phyloP scores from a whole-genome alignment of 2,113 vertebrate genomes.

The Oreochromis aureus region DNA sequence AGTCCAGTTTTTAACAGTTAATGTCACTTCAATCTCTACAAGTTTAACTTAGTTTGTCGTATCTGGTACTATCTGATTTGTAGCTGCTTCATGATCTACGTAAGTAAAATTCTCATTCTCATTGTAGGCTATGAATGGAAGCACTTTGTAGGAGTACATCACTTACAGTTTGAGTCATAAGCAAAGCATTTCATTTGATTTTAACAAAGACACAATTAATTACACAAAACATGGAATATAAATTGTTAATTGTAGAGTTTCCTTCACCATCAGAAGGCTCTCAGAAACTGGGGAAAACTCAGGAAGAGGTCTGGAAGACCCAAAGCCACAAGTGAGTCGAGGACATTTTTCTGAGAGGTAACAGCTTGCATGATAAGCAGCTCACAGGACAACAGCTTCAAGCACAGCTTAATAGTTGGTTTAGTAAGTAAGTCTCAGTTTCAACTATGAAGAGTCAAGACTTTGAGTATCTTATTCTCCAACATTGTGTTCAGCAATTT shows the following conservation, averaged over 20 bases:
- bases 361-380: background rate
- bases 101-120: background rate
- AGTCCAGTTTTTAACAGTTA: background rate
- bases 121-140: background rate
- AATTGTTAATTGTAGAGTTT: background rate
- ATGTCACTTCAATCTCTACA: background rate
- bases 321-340: background rate
- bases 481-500: background rate
- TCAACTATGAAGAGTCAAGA: background rate
- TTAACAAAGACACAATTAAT: background rate
- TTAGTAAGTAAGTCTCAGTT: background rate
- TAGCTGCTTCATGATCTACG: accelerated
- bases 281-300: background rate
- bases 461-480: background rate
- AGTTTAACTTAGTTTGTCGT: background rate
- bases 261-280: background rate
- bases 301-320: background rate
- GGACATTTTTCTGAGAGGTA: background rate
- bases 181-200: background rate
- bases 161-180: background rate
- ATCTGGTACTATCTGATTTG: background rate
- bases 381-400: background rate
- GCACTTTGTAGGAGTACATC: background rate
- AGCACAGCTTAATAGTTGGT: background rate
- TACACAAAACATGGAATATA: no score